Evolutionary conservation across 2,888 invertebrate genomes (phyloP).

Genomic region (Ormyrus thymus): DNA sequence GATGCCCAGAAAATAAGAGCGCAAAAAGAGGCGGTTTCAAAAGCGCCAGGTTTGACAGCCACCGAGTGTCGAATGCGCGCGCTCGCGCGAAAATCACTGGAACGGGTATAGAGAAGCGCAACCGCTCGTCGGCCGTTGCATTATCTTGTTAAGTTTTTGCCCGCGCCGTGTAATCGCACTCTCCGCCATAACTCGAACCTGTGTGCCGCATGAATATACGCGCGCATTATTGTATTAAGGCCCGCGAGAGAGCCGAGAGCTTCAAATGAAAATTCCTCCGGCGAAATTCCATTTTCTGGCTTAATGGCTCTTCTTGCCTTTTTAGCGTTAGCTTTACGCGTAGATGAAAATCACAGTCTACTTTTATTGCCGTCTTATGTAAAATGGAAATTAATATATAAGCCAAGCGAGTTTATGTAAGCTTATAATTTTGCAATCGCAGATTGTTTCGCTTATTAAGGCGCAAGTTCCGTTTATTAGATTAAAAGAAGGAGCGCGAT

Average conservation of each 20-base stretch:
- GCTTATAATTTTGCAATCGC: too few species aligned
- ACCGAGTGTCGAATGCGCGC: not conserved
- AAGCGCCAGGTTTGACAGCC: conserved; percentile 1
- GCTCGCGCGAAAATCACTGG: too few species aligned
- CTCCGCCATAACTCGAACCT: conserved; percentile 62
- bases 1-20: not conserved
- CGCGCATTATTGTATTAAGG: conserved; percentile 65
- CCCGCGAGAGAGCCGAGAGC: conserved; percentile 41
- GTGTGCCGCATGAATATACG: conserved; percentile 58
- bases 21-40: not conserved
- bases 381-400: too few species aligned
- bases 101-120: conserved; percentile 13
- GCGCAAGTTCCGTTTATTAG: too few species aligned
- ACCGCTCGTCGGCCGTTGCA: conserved; percentile 53
- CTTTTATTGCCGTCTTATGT: not conserved
- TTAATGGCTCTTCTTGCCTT: conserved; percentile 12
- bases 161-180: conserved; percentile 66
- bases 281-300: not conserved
- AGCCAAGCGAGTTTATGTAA: too few species aligned
- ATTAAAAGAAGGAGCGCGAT: too few species aligned
- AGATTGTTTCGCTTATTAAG: too few species aligned
- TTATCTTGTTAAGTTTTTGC: conserved; percentile 70
- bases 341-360: not conserved
- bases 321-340: not conserved
- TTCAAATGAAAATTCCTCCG: conserved; percentile 31